Conservation (phyloP, 1,140 invertebrate species). For the Trichonephila inaurata region DNA sequence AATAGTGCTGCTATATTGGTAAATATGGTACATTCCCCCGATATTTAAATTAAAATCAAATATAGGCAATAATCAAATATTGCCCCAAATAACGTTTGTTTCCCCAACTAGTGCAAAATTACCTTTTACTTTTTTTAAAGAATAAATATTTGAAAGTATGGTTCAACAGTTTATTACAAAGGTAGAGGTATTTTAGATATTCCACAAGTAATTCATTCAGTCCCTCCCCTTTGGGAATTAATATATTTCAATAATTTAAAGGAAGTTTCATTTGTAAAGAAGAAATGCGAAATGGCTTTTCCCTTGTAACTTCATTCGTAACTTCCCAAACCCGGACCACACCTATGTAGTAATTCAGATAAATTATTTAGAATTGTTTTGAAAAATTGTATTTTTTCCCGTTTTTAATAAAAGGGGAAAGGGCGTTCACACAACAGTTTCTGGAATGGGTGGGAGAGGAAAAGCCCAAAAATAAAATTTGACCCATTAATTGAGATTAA, state of each 20-base stretch:
- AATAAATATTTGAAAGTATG: too few relatives aligned
- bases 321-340: not conserved
- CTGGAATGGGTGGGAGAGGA: not conserved
- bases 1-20: too few relatives aligned
- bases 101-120: too few relatives aligned
- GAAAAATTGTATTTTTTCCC: constrained; percentile 4
- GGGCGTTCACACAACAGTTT: not conserved
- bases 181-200: too few relatives aligned
- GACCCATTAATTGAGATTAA: not conserved
- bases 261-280: not conserved
- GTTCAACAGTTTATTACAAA: too few relatives aligned
- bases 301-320: not conserved
- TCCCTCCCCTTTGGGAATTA: not conserved
- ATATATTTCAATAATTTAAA: not conserved
- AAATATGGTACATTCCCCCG: too few relatives aligned
- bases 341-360: not conserved
- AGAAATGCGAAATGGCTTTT: not conserved
- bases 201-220: not conserved
- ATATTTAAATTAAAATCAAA: too few relatives aligned
- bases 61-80: too few relatives aligned
- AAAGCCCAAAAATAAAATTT: not conserved
- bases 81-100: too few relatives aligned
- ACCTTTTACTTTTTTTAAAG: too few relatives aligned
- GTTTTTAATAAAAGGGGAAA: not conserved
- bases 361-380: constrained; percentile 21